phyloP scores from a whole-genome alignment of 2,113 vertebrate species.

The Sakesphorus luctuosus region DNA sequence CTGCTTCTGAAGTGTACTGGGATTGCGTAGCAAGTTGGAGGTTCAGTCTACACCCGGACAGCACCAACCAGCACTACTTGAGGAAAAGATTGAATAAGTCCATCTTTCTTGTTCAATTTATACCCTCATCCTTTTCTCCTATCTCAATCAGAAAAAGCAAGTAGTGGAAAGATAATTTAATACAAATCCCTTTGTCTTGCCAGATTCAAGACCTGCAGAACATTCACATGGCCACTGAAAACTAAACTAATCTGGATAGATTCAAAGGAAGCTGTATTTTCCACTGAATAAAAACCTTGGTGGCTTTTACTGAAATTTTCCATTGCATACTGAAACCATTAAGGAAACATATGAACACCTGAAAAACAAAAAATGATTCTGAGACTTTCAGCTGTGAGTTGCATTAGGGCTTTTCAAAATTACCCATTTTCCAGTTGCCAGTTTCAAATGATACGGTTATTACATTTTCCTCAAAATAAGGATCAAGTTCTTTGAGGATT shows the following conservation, averaged over 20 bases:
- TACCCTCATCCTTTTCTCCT: not conserved
- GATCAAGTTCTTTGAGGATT: not conserved
- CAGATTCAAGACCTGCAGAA: not conserved
- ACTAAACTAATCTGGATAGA: not conserved
- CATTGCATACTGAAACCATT: not conserved
- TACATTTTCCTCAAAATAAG: not conserved
- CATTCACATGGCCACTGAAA: not conserved
- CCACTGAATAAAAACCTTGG: not conserved
- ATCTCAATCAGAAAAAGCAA: not conserved
- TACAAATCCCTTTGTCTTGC: not conserved
- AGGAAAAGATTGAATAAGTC: not conserved
- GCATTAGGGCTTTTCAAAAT: not conserved
- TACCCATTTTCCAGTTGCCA: not conserved
- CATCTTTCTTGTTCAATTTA: not conserved
- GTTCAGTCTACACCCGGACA: not conserved
- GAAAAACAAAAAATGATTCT: not conserved
- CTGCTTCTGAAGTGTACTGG: not conserved
- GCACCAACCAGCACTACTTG: not conserved
- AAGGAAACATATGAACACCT: not conserved
- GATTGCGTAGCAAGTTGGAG: not conserved
- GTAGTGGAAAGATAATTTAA: not conserved
- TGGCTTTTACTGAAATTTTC: conserved; percentile 4
- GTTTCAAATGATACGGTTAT: conserved; percentile 8
- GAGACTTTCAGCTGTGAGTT: not conserved
- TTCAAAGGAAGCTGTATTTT: not conserved